Evolutionary conservation across 2,113 vertebrate species (phyloP), one percentile per base, ranked within the genome.

Genomic region (Istiophorus platypterus): DNA sequence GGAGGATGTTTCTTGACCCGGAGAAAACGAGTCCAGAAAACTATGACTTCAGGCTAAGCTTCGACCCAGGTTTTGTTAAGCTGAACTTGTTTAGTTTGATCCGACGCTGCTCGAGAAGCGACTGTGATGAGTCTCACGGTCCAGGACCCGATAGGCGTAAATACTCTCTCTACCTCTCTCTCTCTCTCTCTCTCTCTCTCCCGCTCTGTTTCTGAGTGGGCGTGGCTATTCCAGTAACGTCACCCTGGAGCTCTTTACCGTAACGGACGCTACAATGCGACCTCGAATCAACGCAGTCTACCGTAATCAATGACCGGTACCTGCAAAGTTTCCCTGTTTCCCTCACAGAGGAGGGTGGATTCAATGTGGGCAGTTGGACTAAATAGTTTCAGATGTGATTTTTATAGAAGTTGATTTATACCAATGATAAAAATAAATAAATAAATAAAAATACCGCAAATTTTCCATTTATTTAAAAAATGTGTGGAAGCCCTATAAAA

Each of bases 201-300:
- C 47, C 68, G 8, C 27, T 22, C 8, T 15, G 37, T 54, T 12
- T 59, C 8, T 57, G 1, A 75, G 62, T 73, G 85, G 91, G 91
- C 87, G 90, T 74, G 49, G 39, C 69, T 7, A 0, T 0, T 24
- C 1, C 2, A 15, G 22, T 75, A 56, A 71, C 79, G 87, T 88
- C 83, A 78, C 14, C 14, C 1, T 22, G 2, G 42, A 34, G 27
- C 18, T 1, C 14, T 31, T 57, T 86, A 87, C 88, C 88, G 85
- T 91, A 90, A 86, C 3, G 2, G 2, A 63, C 15, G n/a, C 13
- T 7, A 26, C 17, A 64, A 5, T 10, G 4, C 47, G 45, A 26
- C 17, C 10, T 15, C 5, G 45, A 31, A 86, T 79, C 5, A 26
- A 20, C 41, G 6, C 26, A 14, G 0, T 0, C 1, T 57, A 67